A percentile compares a stretch with the other conserved stretches of the same genome.
Evolutionary conservation across 2,888 invertebrate genomes (phyloP).

Genomic region (Aphodius granarius): DNA sequence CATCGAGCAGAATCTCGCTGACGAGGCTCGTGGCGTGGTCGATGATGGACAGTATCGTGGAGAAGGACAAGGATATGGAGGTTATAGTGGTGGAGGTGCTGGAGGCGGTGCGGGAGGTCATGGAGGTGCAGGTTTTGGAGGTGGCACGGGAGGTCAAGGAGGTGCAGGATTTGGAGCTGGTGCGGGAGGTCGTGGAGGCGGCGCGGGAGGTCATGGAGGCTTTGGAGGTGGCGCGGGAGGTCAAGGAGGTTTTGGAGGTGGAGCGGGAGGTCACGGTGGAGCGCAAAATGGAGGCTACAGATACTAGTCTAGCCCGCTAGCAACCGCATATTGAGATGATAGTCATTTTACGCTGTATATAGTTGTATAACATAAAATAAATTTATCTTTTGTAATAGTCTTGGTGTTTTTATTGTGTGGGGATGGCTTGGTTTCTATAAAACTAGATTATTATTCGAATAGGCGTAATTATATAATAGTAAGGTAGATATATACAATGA

Average conservation of each 20-base stretch:
- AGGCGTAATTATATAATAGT: not conserved
- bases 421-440: not conserved
- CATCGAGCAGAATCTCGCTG: slow-evolving; percentile 52
- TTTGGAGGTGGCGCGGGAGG: slow-evolving; percentile 39
- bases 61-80: slow-evolving; percentile 23
- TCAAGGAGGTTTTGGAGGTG: slow-evolving; percentile 35
- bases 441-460: not conserved
- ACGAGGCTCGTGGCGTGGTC: slow-evolving; percentile 36
- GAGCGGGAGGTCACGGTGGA: slow-evolving; percentile 31
- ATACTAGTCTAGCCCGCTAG: slow-evolving; percentile 21
- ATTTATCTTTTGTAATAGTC: slow-evolving; percentile 21
- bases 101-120: slow-evolving; percentile 21
- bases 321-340: slow-evolving; percentile 16
- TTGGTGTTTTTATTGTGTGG: not conserved
- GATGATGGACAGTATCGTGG: slow-evolving; percentile 27
- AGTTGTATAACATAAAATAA: slow-evolving; percentile 24
- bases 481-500: not conserved
- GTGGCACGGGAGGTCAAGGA: slow-evolving; percentile 39
- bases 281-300: slow-evolving; percentile 23
- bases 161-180: slow-evolving; percentile 32
- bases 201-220: slow-evolving; percentile 34
- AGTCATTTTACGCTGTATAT: slow-evolving; percentile 20
- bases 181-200: slow-evolving; percentile 31
- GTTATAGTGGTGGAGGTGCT: slow-evolving; percentile 16
- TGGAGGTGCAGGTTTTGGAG: slow-evolving; percentile 39